Evolutionary conservation across 1,140 invertebrate genomes (phyloP).

Genomic region (Spodoptera frugiperda): DNA sequence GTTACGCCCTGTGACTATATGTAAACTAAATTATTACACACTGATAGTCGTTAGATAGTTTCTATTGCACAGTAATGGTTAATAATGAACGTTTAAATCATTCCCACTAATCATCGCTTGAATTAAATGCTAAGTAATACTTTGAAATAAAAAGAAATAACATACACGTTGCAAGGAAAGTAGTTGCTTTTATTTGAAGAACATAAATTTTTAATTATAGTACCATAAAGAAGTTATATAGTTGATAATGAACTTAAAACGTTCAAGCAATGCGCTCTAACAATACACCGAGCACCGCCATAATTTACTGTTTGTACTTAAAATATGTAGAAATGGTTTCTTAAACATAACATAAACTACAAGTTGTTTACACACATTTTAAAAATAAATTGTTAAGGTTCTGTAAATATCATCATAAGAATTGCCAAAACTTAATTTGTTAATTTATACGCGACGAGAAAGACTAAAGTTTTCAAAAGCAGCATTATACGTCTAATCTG

Average conservation of each 20-base stretch:
- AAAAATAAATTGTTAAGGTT: too few species aligned
- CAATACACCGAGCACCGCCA: not conserved
- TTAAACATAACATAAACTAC: not conserved
- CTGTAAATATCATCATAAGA: too few species aligned
- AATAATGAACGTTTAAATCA: conserved; percentile 44
- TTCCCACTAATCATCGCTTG: conserved; percentile 40
- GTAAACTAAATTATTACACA: conserved; percentile 49
- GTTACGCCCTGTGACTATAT: conserved; percentile 58
- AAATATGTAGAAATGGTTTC: not conserved
- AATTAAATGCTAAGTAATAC: conserved; percentile 34
- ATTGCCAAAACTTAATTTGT: too few species aligned
- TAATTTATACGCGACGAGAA: too few species aligned
- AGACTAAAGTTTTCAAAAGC: too few species aligned
- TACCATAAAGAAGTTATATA: conserved; percentile 31
- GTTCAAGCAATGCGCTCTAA: conserved; percentile 3
- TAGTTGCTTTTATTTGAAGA: conserved; percentile 33
- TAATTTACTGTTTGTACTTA: conserved; percentile 1
- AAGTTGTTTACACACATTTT: not conserved
- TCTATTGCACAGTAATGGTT: conserved; percentile 47
- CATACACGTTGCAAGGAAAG: conserved; percentile 23
- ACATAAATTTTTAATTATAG: conserved; percentile 37
- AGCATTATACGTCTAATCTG: too few species aligned
- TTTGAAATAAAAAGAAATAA: conserved; percentile 33
- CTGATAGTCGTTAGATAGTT: conserved; percentile 52
- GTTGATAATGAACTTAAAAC: conserved; percentile 23